phyloP scores from a whole-genome alignment of 2,888 invertebrate genomes.

The Stenurella melanura region DNA sequence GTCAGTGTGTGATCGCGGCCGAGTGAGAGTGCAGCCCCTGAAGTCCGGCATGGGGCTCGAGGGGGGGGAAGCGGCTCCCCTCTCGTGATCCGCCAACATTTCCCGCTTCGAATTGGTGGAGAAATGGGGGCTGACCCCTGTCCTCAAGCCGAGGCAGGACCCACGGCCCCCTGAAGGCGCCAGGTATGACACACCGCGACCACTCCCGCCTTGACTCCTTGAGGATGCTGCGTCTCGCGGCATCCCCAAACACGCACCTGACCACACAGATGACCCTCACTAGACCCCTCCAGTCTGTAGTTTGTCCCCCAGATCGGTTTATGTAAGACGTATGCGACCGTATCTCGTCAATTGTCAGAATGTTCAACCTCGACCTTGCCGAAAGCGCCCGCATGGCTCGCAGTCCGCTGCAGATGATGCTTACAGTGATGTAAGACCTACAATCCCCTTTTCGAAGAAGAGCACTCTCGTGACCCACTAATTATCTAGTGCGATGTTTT shows the following conservation, averaged over 20 bases:
- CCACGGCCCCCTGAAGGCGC: slow-evolving; percentile 88
- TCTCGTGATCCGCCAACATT: slow-evolving; percentile 89
- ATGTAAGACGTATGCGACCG: slow-evolving; percentile 16
- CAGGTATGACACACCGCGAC: slow-evolving; percentile 77
- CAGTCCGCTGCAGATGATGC: slow-evolving; percentile 23
- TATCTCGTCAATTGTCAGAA: slow-evolving; percentile 18
- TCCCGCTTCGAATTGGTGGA: slow-evolving; percentile 98
- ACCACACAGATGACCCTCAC: slow-evolving; percentile 29
- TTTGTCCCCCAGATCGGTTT: slow-evolving; percentile 28
- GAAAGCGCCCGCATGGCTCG: slow-evolving; percentile 34
- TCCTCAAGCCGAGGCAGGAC: slow-evolving; percentile 97
- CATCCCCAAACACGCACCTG: slow-evolving; percentile 44
- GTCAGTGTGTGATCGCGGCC: slow-evolving; percentile 73
- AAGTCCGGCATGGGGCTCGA: slow-evolving; percentile 77
- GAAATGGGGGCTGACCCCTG: slow-evolving; percentile 99
- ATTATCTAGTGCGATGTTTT: slow-evolving; percentile 30
- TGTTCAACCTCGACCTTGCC: slow-evolving; percentile 48
- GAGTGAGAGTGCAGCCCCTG: slow-evolving; percentile 73
- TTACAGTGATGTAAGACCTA: slow-evolving; percentile 21
- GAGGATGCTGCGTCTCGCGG: slow-evolving; percentile 62
- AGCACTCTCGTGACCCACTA: slow-evolving; percentile 36
- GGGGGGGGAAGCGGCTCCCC: slow-evolving; percentile 78
- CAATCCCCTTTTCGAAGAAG: slow-evolving; percentile 22
- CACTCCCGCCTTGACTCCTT: slow-evolving; percentile 63
- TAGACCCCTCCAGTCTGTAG: slow-evolving; percentile 17